Conservation (phyloP, 1,140 invertebrate species). For the Chlorops oryzae region DNA sequence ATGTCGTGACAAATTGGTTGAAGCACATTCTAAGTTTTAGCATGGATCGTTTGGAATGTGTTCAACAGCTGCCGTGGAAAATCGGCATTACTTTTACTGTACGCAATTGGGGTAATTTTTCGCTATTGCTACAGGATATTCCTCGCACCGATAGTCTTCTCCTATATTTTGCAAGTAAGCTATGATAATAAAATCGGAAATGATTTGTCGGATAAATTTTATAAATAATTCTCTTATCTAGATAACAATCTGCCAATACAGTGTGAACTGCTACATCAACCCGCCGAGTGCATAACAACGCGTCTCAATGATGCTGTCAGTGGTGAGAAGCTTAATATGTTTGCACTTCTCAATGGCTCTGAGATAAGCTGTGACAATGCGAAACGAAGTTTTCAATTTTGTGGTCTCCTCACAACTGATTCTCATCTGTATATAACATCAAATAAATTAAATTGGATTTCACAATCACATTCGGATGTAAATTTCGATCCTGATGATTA, state of each 20-base stretch:
- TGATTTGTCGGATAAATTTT: background rate
- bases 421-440: constrained; percentile 39
- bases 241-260: constrained; percentile 46
- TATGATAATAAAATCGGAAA: background rate
- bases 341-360: constrained; percentile 48
- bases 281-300: constrained; percentile 34
- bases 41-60: constrained; percentile 25
- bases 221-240: constrained; percentile 18
- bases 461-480: background rate
- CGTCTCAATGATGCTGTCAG: constrained; percentile 28
- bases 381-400: constrained; percentile 33
- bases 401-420: constrained; percentile 40
- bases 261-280: constrained; percentile 48
- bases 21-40: constrained; percentile 25
- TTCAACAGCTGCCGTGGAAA: constrained; percentile 39
- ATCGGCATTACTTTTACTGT: constrained; percentile 32
- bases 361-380: constrained; percentile 38
- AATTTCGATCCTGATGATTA: constrained; percentile 20
- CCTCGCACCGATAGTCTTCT: constrained; percentile 35
- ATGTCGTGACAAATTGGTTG: constrained; percentile 43
- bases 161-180: constrained; percentile 29
- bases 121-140: constrained; percentile 35
- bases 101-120: constrained; percentile 28
- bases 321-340: constrained; percentile 43
- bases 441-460: constrained; percentile 49